Percentiles rank a stretch among this genome's conserved stretches.
These are phyloP conservation scores for Cerceris rybyensis DNA, from an alignment of 2,888 invertebrate species.

Conservation along the genomic window DNA sequence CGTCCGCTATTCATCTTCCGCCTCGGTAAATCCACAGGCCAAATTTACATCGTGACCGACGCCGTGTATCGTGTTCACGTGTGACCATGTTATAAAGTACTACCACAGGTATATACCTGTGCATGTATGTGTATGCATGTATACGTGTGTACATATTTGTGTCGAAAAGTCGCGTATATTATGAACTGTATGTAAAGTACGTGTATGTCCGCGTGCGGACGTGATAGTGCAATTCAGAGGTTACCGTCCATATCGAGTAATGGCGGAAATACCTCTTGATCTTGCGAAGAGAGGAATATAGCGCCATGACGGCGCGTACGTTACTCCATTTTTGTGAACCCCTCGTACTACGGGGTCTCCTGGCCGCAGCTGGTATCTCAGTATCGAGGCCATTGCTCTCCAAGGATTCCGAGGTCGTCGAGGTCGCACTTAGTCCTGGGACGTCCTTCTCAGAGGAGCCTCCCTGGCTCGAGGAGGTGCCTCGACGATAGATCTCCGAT, in stretches of 20 bases:
- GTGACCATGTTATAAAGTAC: background rate
- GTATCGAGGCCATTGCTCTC: constrained; percentile 76
- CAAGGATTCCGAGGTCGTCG: constrained; percentile 76
- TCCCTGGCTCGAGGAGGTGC: constrained; percentile 47
- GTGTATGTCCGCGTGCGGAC: constrained; percentile 1
- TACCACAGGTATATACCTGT: too few species aligned
- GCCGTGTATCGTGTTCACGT: constrained; percentile 1
- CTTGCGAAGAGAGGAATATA: constrained; percentile 94
- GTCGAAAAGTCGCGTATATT: too few species aligned
- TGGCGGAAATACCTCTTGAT: constrained; percentile 89
- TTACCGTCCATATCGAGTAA: constrained; percentile 68
- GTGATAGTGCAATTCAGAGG: constrained; percentile 59
- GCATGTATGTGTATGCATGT: too few species aligned
- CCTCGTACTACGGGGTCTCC: constrained; percentile 76
- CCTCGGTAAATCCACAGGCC: constrained; percentile 2
- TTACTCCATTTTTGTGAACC: constrained; percentile 91
- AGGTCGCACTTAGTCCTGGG: constrained; percentile 74
- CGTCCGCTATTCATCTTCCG: constrained; percentile 14
- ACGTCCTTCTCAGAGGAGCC: constrained; percentile 44
- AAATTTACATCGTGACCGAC: constrained; percentile 22
- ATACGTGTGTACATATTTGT: too few species aligned
- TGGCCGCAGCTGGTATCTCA: constrained; percentile 69
- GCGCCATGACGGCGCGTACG: constrained; percentile 93
- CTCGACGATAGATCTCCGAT: constrained; percentile 65
- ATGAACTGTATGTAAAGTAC: too few species aligned